phyloP scores from a whole-genome alignment of 2,888 invertebrate genomes.

The Drosophila buzzatii region DNA sequence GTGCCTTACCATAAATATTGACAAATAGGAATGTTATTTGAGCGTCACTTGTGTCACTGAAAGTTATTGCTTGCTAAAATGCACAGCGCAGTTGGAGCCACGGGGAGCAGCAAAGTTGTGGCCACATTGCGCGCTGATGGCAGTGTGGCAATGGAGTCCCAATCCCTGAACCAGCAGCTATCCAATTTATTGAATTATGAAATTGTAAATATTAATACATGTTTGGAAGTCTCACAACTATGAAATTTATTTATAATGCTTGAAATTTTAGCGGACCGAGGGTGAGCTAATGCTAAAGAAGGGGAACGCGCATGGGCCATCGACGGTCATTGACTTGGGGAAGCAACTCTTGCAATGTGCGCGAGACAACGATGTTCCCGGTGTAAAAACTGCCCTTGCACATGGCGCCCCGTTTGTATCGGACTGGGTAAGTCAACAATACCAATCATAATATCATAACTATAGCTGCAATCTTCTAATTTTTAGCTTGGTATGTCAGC shows the following conservation, averaged over 20 bases:
- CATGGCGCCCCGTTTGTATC: conserved; percentile 96
- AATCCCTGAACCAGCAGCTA: conserved; percentile 59
- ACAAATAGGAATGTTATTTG: conserved; percentile 50
- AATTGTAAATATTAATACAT: conserved; percentile 70
- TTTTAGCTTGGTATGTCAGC: conserved; percentile 94
- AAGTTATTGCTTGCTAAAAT: conserved; percentile 62
- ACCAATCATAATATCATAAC: neutral
- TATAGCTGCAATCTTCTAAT: conserved; percentile 1
- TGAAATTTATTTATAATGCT: neutral
- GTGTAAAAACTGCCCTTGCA: conserved; percentile 91
- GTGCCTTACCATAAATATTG: conserved; percentile 39
- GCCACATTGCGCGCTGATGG: conserved; percentile 83
- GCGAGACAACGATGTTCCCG: conserved; percentile 91
- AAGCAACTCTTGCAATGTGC: conserved; percentile 93
- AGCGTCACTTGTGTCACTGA: conserved; percentile 37
- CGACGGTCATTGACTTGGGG: conserved; percentile 90
- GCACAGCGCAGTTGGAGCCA: conserved; percentile 66
- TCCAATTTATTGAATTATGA: conserved; percentile 80
- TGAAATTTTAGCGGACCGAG: conserved; percentile 73
- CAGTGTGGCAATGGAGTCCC: conserved; percentile 78
- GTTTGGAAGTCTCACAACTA: neutral
- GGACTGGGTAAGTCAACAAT: conserved; percentile 91
- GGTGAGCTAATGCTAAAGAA: conserved; percentile 70
- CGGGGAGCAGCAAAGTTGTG: conserved; percentile 77
- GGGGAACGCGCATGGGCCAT: conserved; percentile 44